Evolutionary conservation across 2,797 vertebrate species (phyloP), one percentile per base, ranked within the genome.

Genomic region (Myotis vivesi): DNA sequence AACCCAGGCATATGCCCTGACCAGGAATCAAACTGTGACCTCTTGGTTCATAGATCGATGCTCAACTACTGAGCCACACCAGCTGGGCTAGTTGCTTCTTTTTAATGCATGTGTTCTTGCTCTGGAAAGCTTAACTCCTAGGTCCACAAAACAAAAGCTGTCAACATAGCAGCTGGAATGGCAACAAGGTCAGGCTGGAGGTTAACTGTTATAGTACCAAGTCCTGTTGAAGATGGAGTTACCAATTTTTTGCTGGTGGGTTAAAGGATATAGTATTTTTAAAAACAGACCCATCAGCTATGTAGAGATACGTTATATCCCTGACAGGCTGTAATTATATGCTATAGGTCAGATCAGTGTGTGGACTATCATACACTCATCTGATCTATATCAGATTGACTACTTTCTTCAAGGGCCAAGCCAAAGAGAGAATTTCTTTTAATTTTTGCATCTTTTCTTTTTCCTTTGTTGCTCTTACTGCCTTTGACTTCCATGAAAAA

Each of bases 301-400:
- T 82, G 97, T 97, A 80, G 92, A 96, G 90, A 97, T 96, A 95
- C 2, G 0, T 96, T 96, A 96, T 95, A 94, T 97, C 97, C 95
- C 83, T 62, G 46, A 88, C 92, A 94, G 44, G 46, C 88, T 80
- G 46, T 97, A 97, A 98, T 97, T 97, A 96, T 87, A 89, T 75
- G 22, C 66, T 86, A 92, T 94, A 89, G 97, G 93, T 93, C 95
- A 95, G 93, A 81, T 97, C 94, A 92, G 83, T 90, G n/a, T 82
- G 33, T 53, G 73, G 49, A 17, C 17, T 44, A 10, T 44, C 44
- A 44, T 10, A 44, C 44, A 44, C 44, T 44, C 44, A 44, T 11
- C 44, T 44, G 44, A 44, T 44, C 44, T 44, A 11, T 44, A 44
- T 44, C 44, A 44, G 44, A 44, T 0, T 94, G 96, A 38, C 23